These are phyloP conservation scores for Phasianus colchicus DNA, from an alignment of 2,113 vertebrate genomes.

Conservation along the genomic window DNA sequence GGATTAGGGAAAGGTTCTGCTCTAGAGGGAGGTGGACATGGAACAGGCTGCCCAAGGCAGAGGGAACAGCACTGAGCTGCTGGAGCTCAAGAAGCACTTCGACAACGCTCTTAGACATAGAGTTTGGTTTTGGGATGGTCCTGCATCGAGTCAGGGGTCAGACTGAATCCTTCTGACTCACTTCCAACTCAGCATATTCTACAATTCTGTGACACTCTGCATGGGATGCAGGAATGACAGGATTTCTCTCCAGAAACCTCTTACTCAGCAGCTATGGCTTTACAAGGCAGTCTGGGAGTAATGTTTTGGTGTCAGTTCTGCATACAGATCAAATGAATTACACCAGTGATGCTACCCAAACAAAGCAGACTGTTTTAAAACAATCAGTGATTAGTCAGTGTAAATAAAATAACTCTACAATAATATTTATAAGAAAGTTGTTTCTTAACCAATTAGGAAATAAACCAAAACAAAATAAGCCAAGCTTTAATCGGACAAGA, in stretches of 20 bases:
- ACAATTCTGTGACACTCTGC: not conserved
- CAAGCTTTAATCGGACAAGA: not conserved
- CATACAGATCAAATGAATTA: not conserved
- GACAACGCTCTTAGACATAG: not conserved
- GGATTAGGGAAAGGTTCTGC: not conserved
- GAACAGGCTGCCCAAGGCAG: not conserved
- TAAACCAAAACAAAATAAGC: slow-evolving; percentile 7
- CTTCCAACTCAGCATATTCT: not conserved
- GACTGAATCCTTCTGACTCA: not conserved
- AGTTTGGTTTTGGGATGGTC: not conserved
- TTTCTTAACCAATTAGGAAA: slow-evolving; percentile 19
- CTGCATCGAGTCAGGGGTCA: not conserved
- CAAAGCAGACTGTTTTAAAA: slow-evolving; percentile 38
- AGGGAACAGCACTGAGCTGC: not conserved
- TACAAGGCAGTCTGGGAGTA: not conserved
- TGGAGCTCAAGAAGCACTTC: not conserved
- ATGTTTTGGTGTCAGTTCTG: not conserved
- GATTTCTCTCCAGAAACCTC: not conserved
- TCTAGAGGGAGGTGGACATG: not conserved
- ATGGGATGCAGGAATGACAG: fast-evolving
- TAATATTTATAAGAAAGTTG: slow-evolving; percentile 31
- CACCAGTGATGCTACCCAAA: slow-evolving; percentile 10
- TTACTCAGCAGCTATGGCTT: not conserved
- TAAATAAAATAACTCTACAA: slow-evolving; percentile 16
- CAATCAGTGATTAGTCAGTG: not conserved